These are phyloP conservation scores for Bubo blakistoni DNA, from an alignment of 2,113 vertebrate genomes.

Conservation along the genomic window DNA sequence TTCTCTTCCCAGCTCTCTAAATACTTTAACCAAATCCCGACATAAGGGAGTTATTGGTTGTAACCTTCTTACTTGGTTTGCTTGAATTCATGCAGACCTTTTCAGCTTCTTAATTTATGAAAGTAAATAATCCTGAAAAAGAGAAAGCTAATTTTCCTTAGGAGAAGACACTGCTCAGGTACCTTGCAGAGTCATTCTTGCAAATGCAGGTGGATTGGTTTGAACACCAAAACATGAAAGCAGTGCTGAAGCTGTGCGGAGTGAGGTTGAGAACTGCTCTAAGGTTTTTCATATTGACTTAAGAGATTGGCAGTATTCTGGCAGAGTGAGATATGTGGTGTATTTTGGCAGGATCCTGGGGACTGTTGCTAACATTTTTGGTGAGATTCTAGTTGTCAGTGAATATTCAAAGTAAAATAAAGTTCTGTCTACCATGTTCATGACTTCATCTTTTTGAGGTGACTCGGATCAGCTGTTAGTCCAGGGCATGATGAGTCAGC, in stretches of 20 bases:
- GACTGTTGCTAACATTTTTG: not conserved
- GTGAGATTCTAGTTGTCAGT: not conserved
- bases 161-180: not conserved
- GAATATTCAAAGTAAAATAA: not conserved
- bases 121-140: not conserved
- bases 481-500: not conserved
- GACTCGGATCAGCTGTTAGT: not conserved
- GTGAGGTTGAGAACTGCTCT: not conserved
- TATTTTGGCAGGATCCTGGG: not conserved
- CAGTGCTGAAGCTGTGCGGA: rapidly evolving
- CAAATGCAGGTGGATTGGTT: not conserved
- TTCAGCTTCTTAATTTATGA: not conserved
- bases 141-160: not conserved
- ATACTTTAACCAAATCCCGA: not conserved
- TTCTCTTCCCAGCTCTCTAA: not conserved
- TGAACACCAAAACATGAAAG: not conserved
- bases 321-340: not conserved
- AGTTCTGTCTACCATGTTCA: not conserved
- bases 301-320: not conserved
- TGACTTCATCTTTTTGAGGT: not conserved
- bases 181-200: not conserved
- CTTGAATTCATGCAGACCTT: not conserved
- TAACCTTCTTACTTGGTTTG: not conserved
- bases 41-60: not conserved
- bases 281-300: not conserved